phyloP scores from a whole-genome alignment of 1,140 invertebrate species.

The Probaryconus sp. region DNA sequence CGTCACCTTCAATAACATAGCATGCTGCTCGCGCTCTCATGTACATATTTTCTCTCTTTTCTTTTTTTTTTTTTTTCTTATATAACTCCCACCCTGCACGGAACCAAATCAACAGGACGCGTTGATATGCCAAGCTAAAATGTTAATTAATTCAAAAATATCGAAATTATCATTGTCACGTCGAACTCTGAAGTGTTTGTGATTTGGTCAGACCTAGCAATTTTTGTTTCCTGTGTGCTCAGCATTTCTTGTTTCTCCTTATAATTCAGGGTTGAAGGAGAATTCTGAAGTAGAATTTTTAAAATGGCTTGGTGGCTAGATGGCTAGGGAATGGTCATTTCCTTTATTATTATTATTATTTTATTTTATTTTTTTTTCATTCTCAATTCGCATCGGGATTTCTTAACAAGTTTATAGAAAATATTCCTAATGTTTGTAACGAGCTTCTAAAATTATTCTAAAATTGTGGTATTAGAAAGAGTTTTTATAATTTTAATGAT shows the following conservation, averaged over 20 bases:
- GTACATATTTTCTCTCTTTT: not conserved
- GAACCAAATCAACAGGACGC: conserved; percentile 78
- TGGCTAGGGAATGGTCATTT: conserved; percentile 9
- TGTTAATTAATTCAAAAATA: conserved; percentile 47
- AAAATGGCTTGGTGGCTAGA: conserved; percentile 8
- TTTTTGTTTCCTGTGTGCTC: conserved; percentile 10
- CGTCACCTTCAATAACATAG: not conserved
- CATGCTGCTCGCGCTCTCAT: conserved; percentile 18
- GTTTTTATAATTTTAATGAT: too few relatives aligned
- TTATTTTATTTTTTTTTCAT: too few relatives aligned
- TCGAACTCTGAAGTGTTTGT: conserved; percentile 3
- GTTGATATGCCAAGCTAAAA: conserved; percentile 65
- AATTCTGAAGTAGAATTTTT: too few relatives aligned
- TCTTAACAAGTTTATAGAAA: too few relatives aligned
- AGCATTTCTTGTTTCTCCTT: too few relatives aligned
- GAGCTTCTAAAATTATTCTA: too few relatives aligned
- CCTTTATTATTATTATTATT: not conserved
- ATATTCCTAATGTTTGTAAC: too few relatives aligned
- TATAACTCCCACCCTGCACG: conserved; percentile 74
- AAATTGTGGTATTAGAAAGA: too few relatives aligned
- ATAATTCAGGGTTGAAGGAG: too few relatives aligned
- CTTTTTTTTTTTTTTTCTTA: not conserved
- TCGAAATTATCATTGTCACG: too few relatives aligned
- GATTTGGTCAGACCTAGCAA: conserved; percentile 33
- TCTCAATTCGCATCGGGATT: too few relatives aligned